Evolutionary conservation across 2,888 invertebrate genomes (phyloP), one percentile per base, ranked within the genome.

Genomic region (Cactoblastis cactorum): DNA sequence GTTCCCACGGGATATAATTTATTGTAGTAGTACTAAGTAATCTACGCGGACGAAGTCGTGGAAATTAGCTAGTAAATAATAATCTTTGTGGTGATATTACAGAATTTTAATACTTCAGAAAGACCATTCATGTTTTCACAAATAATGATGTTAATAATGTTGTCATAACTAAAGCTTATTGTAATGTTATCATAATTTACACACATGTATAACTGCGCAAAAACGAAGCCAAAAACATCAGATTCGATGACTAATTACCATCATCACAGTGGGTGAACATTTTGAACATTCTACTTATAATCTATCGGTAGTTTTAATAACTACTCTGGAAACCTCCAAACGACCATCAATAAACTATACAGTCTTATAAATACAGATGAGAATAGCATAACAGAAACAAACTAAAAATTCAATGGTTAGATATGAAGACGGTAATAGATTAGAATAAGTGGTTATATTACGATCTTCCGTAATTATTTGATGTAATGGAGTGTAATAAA

Each of bases 391-490:
- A n/a, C 11, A 32, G 15, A 28, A 28, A 43, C 28, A 43, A 43
- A 43, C 28, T 43, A 49, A 49, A 48, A 49, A 38, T 4, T n/a
- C 18, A 17, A 49, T 12, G 9, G 28, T 28, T 24, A 48, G 35
- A 37, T 48, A 37, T 49, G 18, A 32, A 39, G 32, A 12, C 49
- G 8, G 39, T 32, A 28, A 49, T 39, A 49, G 38, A 49, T 49
- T 49, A 49, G 32, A 38, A 32, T 38, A 49, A 49, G 49, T 49
- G 49, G 39, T 22, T 34, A 15, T 28, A 9, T 47, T 35, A 47
- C 6, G 35, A 24, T 11, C 34, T 47, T 47, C 35, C 34, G 35
- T 47, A 47, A 47, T 47, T 34, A 47, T 47, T 35, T 47, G 46
- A 47, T 47, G 46, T 34, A 47, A 19, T 35, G 3, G 22, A 34